Evolutionary conservation across 2,113 vertebrate species (phyloP).

Genomic region (Macaca fascicularis): T2T-MFA8v1.1 NC_088385.1:120729001-120729500

Average conservation of each 20-base stretch:
- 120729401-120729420: background rate
- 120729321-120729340: background rate
- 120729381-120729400: background rate
- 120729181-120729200: fast-evolving
- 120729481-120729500: background rate
- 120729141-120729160: fast-evolving
- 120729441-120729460: fast-evolving
- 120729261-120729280: fast-evolving
- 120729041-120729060: fast-evolving
- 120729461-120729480: no score
- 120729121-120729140: fast-evolving
- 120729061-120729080: no score
- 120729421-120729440: fast-evolving
- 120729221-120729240: background rate
- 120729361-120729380: fast-evolving
- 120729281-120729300: background rate
- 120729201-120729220: background rate
- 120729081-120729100: fast-evolving
- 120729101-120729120: background rate
- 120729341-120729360: background rate
- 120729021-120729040: fast-evolving
- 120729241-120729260: background rate
- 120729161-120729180: fast-evolving
- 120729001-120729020: fast-evolving
- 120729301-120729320: background rate